Percentiles rank a stretch among this genome's conserved stretches.
Conservation (phyloP, 2,113 vertebrate genomes). For the Labeo catla region DNA sequence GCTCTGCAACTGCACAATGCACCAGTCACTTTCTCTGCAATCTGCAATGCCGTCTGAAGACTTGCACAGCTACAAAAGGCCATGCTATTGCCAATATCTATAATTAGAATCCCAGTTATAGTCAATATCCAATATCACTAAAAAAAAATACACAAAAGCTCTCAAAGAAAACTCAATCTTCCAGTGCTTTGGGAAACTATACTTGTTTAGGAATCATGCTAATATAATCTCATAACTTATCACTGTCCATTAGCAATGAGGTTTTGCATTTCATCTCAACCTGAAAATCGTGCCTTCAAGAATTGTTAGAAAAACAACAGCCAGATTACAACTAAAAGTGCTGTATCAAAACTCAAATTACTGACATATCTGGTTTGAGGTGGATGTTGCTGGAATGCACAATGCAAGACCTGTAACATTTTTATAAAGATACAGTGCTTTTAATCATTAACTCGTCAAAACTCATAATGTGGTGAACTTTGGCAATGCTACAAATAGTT, state of each 20-base stretch:
- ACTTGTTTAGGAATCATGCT: background rate
- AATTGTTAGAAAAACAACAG: background rate
- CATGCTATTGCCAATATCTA: background rate
- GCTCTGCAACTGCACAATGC: background rate
- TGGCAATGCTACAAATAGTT: background rate
- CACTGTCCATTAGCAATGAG: background rate
- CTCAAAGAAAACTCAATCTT: background rate
- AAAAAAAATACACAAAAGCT: background rate
- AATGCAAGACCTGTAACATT: background rate
- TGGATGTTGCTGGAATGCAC: background rate
- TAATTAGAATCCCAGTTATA: background rate
- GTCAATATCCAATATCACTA: background rate
- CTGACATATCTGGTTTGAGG: background rate
- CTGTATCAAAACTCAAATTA: background rate
- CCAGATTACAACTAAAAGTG: background rate
- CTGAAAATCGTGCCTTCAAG: background rate
- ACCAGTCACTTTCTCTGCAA: background rate
- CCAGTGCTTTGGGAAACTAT: background rate
- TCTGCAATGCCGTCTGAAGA: background rate
- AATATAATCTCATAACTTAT: no score
- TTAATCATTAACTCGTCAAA: background rate
- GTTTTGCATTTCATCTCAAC: background rate
- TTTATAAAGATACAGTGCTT: constrained; percentile 1
- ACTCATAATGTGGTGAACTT: constrained; percentile 6
- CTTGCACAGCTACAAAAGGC: background rate